These are phyloP conservation scores for Felis catus DNA, from an alignment of 2,113 vertebrate species.

Conservation along the genomic window DNA sequence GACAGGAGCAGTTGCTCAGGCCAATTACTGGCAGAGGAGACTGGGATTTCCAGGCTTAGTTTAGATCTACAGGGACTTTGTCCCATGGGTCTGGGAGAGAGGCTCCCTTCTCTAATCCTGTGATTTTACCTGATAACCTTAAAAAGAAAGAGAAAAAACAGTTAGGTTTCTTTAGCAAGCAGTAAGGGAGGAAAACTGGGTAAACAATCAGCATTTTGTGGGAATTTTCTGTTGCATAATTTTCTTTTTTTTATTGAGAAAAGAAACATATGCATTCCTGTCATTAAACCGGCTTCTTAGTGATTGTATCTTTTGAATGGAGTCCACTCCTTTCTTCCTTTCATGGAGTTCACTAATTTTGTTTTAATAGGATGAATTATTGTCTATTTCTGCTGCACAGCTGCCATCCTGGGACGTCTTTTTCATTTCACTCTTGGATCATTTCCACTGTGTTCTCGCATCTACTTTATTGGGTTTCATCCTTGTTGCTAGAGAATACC, in stretches of 20 bases:
- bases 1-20: background rate
- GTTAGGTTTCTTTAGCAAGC: background rate
- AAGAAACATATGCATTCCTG: conserved; percentile 26
- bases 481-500: conserved; percentile 39
- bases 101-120: background rate
- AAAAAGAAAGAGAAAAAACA: background rate
- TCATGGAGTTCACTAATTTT: conserved; percentile 51
- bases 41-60: background rate
- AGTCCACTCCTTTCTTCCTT: conserved; percentile 49
- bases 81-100: background rate
- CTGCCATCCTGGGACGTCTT: conserved; percentile 30
- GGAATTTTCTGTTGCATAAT: background rate
- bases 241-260: conserved; percentile 9
- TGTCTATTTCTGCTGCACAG: conserved; percentile 36
- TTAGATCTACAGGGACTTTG: background rate
- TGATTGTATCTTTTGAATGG: conserved; percentile 59
- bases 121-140: background rate
- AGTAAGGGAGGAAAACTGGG: background rate
- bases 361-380: conserved; percentile 54
- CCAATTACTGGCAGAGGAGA: background rate
- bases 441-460: conserved; percentile 29
- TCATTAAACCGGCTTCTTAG: conserved; percentile 46
- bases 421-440: conserved; percentile 42
- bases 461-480: conserved; percentile 38
- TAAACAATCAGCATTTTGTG: background rate